Percentiles rank a stretch among this genome's conserved stretches.
These are phyloP conservation scores for Drosophila nebulosa DNA, from an alignment of 1,140 invertebrate genomes.

Conservation along the genomic window DNA sequence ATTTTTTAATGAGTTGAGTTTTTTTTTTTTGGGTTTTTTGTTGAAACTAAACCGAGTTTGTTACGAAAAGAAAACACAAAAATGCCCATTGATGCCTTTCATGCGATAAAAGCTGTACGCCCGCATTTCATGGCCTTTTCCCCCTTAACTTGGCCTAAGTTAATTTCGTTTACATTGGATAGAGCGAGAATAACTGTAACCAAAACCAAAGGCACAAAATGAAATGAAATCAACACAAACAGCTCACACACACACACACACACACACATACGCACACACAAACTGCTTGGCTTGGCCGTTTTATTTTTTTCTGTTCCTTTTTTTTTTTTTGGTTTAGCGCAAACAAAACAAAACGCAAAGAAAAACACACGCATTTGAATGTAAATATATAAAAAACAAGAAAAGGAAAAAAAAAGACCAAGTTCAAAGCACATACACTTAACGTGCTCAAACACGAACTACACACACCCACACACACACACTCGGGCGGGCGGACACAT, in stretches of 20 bases:
- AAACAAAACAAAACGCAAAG: constrained; percentile 71
- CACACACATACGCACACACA: constrained; percentile 4
- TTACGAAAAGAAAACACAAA: neutral
- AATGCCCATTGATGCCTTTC: constrained; percentile 1
- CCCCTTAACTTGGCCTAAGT: constrained; percentile 31
- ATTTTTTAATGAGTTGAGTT: no score
- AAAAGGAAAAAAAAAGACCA: constrained; percentile 3
- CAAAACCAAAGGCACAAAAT: constrained; percentile 33
- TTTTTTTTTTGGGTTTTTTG: no score
- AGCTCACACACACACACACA: neutral
- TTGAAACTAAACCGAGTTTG: neutral
- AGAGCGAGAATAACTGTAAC: constrained; percentile 3
- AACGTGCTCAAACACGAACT: constrained; percentile 60
- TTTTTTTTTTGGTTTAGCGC: constrained; percentile 46
- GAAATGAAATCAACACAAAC: constrained; percentile 60
- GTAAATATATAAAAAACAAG: constrained; percentile 1
- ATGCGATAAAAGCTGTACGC: neutral
- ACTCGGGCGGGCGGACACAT: no score
- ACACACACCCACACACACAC: constrained; percentile 20
- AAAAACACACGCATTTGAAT: constrained; percentile 49
- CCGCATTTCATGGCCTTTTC: constrained; percentile 22
- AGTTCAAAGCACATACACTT: constrained; percentile 75
- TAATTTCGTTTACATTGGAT: constrained; percentile 59
- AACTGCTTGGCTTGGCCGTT: neutral
- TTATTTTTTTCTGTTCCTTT: constrained; percentile 15